Base-by-base conservation (phyloP, 1,140 invertebrate genomes). In the Calycopis cecrops region DNA sequence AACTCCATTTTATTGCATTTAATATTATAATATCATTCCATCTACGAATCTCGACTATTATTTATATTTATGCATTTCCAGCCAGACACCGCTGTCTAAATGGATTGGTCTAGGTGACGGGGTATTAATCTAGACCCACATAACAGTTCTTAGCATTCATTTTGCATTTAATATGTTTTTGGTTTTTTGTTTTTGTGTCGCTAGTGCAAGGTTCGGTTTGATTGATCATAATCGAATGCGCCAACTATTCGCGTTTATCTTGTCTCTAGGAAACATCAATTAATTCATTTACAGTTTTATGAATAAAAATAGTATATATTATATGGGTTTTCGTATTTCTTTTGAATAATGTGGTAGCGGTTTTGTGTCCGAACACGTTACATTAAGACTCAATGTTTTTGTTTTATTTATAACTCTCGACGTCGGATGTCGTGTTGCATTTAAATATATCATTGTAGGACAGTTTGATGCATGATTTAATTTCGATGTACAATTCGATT, bases 21-120 rank as follows among this genome's bases (percentile, higher is more conserved):
- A 44, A 44, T 16, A 44, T 44, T 44, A 44, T 44, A 44, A 44
- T 44, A 44, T 44, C 40, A 14, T 44, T 44, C 40, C 16, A 16
- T 44, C 40, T 44, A 44, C 16, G 16, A 9, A 44, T 44, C 8
- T 44, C 16, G 14, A 16, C 7, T 9, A 44, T 44, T 16, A 44
- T 44, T 44, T 44, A 44, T 16, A 44, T 14, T 44, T 44, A 16
- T 44, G 17, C 14, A 44, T 44, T 40, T 40, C 40, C 14, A 8
- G 17, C 9, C 40, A 16, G 14, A 16, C 14, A 8, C 14, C 17
- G 40, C 17, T 44, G 40, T 44, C 40, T 44, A 44, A 44, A 44
- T 44, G 21, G 21, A 6, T 28, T 28, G 40, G 14, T 44, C 40
- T 44, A 16, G 40, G 14, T 28, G 21, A 28, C 21, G 21, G 21